Conservation (phyloP, 1,140 invertebrate species). For the Myzus persicae region DNA sequence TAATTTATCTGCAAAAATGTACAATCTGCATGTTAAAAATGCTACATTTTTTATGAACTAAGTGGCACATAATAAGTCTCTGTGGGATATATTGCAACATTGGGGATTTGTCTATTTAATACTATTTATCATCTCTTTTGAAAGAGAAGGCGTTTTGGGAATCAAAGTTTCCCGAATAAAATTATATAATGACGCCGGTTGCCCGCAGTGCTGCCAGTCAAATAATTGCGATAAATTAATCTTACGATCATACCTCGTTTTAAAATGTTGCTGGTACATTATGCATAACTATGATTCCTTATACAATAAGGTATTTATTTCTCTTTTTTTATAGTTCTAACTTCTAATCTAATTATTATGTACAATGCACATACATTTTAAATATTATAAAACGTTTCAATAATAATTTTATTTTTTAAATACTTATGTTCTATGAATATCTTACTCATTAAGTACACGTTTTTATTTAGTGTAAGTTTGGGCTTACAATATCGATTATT, state of each 20-base stretch:
- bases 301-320: neutral
- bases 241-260: neutral
- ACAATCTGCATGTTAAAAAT: neutral
- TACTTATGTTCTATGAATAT: too few species aligned
- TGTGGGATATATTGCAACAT: neutral
- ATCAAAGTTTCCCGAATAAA: slow-evolving; percentile 6
- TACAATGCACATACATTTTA: neutral
- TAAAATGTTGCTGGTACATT: neutral
- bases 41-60: neutral
- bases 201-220: neutral
- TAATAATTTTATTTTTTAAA: too few species aligned
- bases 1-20: neutral
- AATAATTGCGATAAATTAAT: neutral
- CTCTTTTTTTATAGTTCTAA: neutral
- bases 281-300: neutral
- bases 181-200: neutral
- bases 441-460: too few species aligned
- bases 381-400: too few species aligned
- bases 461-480: neutral
- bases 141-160: neutral
- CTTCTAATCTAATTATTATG: neutral
- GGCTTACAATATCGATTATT: neutral
- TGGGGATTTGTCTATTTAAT: neutral
- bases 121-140: neutral
- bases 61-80: neutral